Percentiles rank a stretch among this genome's conserved stretches.
These are phyloP conservation scores for Chalcosyrphus nemorum DNA, from an alignment of 2,888 invertebrate genomes.

Conservation along the genomic window DNA sequence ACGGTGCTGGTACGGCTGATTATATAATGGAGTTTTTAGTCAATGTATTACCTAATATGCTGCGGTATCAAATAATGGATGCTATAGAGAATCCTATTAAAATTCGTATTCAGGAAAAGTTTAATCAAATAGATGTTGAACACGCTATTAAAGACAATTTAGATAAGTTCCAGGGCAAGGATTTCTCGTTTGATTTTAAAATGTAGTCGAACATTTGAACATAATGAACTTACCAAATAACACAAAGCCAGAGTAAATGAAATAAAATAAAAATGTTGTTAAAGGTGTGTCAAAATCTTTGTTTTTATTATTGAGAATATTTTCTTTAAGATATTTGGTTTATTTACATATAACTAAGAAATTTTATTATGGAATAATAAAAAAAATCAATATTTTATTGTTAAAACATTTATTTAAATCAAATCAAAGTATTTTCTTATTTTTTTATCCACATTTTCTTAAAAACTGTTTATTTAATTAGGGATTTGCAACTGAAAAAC, in stretches of 20 bases:
- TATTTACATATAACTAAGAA: too few relatives aligned
- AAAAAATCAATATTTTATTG: too few relatives aligned
- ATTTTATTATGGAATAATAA: too few relatives aligned
- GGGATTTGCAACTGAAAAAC: slow-evolving; percentile 82
- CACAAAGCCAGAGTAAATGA: too few relatives aligned
- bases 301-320: too few relatives aligned
- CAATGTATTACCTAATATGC: slow-evolving; percentile 91
- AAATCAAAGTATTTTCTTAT: neutral
- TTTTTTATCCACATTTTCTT: too few relatives aligned
- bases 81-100: slow-evolving; percentile 91
- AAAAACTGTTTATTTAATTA: slow-evolving; percentile 70
- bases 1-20: slow-evolving; percentile 94
- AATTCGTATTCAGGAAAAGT: slow-evolving; percentile 86
- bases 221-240: too few relatives aligned
- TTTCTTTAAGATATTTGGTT: too few relatives aligned
- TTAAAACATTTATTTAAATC: too few relatives aligned
- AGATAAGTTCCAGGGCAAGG: slow-evolving; percentile 84
- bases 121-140: slow-evolving; percentile 89
- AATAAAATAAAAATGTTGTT: too few relatives aligned
- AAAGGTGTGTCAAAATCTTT: too few relatives aligned
- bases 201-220: too few relatives aligned
- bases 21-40: slow-evolving; percentile 91
- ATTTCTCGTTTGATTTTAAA: slow-evolving; percentile 78
- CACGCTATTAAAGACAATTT: slow-evolving; percentile 87
- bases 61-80: slow-evolving; percentile 94